phyloP scores from a whole-genome alignment of 2,888 invertebrate genomes.

The Boloria euphrosyne region DNA sequence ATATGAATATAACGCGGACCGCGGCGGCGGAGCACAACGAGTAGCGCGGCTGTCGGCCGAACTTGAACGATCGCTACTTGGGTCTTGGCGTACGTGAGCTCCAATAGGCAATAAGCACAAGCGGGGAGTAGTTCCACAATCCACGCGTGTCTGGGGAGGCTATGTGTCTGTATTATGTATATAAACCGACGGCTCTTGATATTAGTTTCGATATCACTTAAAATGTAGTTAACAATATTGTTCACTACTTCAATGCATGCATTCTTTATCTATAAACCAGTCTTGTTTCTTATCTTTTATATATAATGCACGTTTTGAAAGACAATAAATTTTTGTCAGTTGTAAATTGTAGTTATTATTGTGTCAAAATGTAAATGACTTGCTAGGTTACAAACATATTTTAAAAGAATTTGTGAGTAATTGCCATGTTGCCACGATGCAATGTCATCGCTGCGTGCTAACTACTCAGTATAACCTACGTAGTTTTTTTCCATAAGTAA shows the following conservation, averaged over 20 bases:
- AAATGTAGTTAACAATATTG: slow-evolving; percentile 11
- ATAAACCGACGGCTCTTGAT: slow-evolving; percentile 4
- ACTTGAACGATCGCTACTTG: slow-evolving; percentile 22
- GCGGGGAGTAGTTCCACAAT: slow-evolving; percentile 13
- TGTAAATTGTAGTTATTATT: not conserved
- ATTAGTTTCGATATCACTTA: slow-evolving; percentile 12
- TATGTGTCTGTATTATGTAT: not conserved
- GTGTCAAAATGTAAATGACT: not conserved
- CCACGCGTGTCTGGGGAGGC: slow-evolving; percentile 19
- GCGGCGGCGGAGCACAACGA: not conserved
- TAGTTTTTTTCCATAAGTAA: too few relatives aligned
- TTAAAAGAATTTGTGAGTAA: too few relatives aligned
- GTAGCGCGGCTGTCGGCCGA: slow-evolving; percentile 20
- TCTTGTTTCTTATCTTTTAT: slow-evolving; percentile 1
- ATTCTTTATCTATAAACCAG: slow-evolving; percentile 7
- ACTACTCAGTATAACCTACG: too few relatives aligned
- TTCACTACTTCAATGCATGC: slow-evolving; percentile 13
- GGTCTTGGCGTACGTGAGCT: slow-evolving; percentile 20
- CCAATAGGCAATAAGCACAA: slow-evolving; percentile 6
- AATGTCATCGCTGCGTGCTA: too few relatives aligned
- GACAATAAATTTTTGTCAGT: not conserved
- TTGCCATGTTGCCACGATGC: too few relatives aligned
- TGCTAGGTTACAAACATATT: too few relatives aligned
- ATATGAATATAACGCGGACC: not conserved
- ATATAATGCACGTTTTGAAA: slow-evolving; percentile 3